These are phyloP conservation scores for Troides aeacus DNA, from an alignment of 2,888 invertebrate genomes.

Conservation along the genomic window DNA sequence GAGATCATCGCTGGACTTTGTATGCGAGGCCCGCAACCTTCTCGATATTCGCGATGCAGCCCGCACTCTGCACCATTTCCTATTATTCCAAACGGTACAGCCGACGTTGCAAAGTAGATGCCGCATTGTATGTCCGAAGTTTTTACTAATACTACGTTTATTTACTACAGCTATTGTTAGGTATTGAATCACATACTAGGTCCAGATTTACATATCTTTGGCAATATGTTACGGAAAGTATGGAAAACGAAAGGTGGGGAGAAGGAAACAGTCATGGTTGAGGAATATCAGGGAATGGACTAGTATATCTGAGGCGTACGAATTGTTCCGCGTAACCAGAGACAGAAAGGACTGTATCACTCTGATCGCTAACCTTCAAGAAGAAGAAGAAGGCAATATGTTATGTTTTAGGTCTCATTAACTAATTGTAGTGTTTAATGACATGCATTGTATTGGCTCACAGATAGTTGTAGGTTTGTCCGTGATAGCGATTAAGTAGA, in stretches of 20 bases:
- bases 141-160: conserved; percentile 29
- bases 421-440: background rate
- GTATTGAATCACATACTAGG: background rate
- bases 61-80: conserved; percentile 74
- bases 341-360: no score
- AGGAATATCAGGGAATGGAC: no score
- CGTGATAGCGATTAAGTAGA: background rate
- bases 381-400: background rate
- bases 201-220: background rate
- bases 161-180: conserved; percentile 37
- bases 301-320: no score
- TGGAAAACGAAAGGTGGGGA: no score
- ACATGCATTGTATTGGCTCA: background rate
- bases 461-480: no score
- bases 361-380: no score
- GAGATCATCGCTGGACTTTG: conserved; percentile 74
- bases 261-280: no score
- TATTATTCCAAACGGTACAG: conserved; percentile 68
- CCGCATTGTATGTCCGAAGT: conserved; percentile 57
- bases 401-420: background rate
- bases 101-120: conserved; percentile 68
- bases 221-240: background rate
- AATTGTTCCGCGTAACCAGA: no score
- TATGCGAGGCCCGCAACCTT: conserved; percentile 71
- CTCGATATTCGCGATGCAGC: conserved; percentile 67